These are phyloP conservation scores for Leptinotarsa haldemani DNA, from an alignment of 2,888 invertebrate genomes.

Conservation along the genomic window DNA sequence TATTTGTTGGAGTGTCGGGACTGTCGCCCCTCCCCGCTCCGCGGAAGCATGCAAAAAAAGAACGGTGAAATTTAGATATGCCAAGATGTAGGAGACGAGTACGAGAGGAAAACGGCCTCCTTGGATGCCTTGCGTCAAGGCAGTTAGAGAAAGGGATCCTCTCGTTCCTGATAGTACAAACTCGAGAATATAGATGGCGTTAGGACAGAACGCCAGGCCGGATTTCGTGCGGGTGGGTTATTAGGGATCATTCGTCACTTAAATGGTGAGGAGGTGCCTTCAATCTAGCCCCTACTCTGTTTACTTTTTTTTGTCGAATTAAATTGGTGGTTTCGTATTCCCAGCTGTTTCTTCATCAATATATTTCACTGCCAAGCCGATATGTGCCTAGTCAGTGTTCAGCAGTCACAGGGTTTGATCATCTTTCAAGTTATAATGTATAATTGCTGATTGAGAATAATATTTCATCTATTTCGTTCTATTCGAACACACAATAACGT, in stretches of 20 bases:
- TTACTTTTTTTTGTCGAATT: neutral
- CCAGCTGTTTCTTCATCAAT: neutral
- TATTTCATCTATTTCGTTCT: no score
- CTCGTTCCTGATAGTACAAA: conserved; percentile 66
- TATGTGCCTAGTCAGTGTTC: conserved; percentile 17
- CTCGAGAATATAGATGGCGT: conserved; percentile 64
- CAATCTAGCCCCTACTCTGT: neutral
- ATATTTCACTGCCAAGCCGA: conserved; percentile 18
- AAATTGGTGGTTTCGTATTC: neutral
- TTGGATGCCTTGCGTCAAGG: conserved; percentile 63
- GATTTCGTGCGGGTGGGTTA: conserved; percentile 8
- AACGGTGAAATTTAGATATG: conserved; percentile 47
- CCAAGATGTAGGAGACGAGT: conserved; percentile 39
- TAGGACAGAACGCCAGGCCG: conserved; percentile 30
- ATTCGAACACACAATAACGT: no score
- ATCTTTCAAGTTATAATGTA: neutral
- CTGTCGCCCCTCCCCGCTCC: conserved; percentile 43
- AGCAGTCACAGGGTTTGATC: conserved; percentile 2
- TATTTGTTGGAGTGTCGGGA: conserved; percentile 54
- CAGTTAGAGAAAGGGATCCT: conserved; percentile 49
- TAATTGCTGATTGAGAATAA: neutral
- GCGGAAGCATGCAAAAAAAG: conserved; percentile 47
- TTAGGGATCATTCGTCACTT: conserved; percentile 9
- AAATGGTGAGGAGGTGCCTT: neutral
- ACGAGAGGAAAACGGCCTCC: conserved; percentile 43